Evolutionary conservation across 2,888 invertebrate genomes (phyloP).

Genomic region (Chironomus riparius): DNA sequence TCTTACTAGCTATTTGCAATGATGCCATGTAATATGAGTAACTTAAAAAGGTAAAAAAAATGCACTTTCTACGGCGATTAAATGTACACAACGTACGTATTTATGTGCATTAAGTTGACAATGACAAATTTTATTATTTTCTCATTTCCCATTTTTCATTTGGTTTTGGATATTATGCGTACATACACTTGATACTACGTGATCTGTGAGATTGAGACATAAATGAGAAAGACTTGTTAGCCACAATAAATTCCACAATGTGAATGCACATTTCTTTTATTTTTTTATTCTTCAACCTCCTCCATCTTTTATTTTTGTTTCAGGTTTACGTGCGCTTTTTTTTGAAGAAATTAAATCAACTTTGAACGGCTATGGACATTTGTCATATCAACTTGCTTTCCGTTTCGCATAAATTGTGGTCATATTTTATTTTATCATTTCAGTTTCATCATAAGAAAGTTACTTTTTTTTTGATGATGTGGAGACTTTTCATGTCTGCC

Average conservation of each 20-base stretch:
- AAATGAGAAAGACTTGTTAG: no score
- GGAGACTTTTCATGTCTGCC: no score
- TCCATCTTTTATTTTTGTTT: no score
- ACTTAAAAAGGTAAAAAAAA: slow-evolving; percentile 1
- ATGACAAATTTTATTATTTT: slow-evolving; percentile 15
- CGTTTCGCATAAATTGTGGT: neutral
- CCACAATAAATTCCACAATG: no score
- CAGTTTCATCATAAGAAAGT: no score
- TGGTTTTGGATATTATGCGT: no score
- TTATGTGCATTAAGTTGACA: slow-evolving; percentile 4
- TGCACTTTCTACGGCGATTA: slow-evolving; percentile 20
- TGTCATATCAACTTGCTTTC: neutral
- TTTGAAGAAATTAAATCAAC: neutral
- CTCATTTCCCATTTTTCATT: neutral
- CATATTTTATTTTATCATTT: neutral
- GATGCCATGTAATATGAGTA: neutral
- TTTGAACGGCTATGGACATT: neutral
- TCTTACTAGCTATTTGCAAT: no score
- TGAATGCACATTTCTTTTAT: no score
- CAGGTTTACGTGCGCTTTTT: neutral
- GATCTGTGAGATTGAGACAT: no score
- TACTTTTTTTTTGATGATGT: no score
- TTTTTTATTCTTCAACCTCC: no score
- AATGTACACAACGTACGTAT: neutral
- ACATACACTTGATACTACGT: no score